Evolutionary conservation across 2,888 invertebrate genomes (phyloP).

Genomic region (Acanthosepion lycidas): DNA sequence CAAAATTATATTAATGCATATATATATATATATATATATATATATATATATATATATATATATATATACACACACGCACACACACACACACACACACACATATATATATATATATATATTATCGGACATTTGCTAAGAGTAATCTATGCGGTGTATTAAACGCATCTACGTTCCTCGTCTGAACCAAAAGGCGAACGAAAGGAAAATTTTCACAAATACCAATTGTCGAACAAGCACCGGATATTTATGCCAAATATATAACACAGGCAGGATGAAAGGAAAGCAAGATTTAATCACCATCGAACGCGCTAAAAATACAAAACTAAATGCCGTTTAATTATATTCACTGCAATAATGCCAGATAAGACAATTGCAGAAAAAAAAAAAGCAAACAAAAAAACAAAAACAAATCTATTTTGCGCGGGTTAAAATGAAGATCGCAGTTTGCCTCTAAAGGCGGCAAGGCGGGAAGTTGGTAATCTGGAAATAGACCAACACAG

Average conservation of each 20-base stretch:
- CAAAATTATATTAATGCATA: too few species aligned
- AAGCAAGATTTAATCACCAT: neutral
- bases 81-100: neutral
- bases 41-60: too few species aligned
- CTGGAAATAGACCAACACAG: neutral
- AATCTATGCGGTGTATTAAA: neutral
- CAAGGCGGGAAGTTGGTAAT: neutral
- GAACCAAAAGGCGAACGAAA: neutral
- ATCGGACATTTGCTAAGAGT: too few species aligned
- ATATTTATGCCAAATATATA: constrained; percentile 33
- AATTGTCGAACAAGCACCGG: neutral
- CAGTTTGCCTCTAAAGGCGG: neutral
- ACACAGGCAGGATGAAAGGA: neutral
- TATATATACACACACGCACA: too few species aligned
- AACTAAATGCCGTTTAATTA: neutral
- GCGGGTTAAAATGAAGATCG: neutral
- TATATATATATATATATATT: neutral
- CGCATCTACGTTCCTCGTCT: neutral
- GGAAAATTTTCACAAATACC: neutral
- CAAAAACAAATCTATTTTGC: neutral
- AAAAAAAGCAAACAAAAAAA: neutral
- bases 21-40: too few species aligned
- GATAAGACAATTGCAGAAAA: neutral
- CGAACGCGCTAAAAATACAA: neutral
- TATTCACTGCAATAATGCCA: neutral